Base-by-base conservation (phyloP, 2,888 invertebrate species). In the Phyllotreta striolata region DNA sequence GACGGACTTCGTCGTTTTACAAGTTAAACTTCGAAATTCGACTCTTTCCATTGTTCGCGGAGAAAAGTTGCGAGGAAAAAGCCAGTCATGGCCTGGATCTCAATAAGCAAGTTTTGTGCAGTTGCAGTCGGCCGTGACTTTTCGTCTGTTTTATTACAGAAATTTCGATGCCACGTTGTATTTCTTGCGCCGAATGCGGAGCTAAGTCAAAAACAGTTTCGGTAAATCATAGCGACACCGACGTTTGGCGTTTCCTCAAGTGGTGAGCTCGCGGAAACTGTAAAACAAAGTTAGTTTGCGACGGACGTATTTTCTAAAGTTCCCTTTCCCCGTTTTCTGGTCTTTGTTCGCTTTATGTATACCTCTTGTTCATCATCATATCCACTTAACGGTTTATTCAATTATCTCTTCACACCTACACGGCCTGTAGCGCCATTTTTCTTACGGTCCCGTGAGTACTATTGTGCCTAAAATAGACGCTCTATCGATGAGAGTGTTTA, bases 141-240 rank as follows among this genome's bases (percentile, higher is more conserved):
- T 59, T 37, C 54, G 51, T 52, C 38, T 41, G 58, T 64, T 64
- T 66, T 64, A 66, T 68, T 64, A 58, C 54, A 40, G 61, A 41
- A 52, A 62, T 58, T 56, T 59, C 62, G 61, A 60, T 57, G 39
- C 39, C 52, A 44, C 63, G 44, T 51, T 63, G 67, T 70, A 67
- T 67, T 64, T 68, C 67, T 68, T 66, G 63, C 67, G 37, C 59
- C 56, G 14, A 64, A 63, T 46, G 63, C 40, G 44, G 49, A 63
- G 56, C 62, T 47, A 62, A 70, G 73, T 70, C 70, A 72, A 70
- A 72, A 71, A 72, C 70, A 72, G 63, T 52, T 61, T 54, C 69
- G 57, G 59, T 73, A 73, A 72, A 73, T 73, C 71, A 73, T 70
- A 56, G 61, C 68, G 63, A 67, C 72, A 66, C 72, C 63, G 64